Base-by-base conservation (phyloP, 2,888 invertebrate species). In the Melanargia galathea region DNA sequence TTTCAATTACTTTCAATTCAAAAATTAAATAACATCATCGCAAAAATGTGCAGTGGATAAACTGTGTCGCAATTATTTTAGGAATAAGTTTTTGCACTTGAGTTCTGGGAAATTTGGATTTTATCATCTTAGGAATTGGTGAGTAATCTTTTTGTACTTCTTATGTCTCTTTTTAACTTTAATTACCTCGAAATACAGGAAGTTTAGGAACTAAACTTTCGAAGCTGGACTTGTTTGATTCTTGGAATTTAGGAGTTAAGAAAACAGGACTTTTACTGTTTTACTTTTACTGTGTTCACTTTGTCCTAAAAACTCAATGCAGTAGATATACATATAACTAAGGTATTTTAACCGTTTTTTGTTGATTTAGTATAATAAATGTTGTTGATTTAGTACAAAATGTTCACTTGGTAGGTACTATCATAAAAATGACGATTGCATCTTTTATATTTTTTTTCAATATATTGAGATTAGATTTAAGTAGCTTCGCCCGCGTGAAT, bases 21-120 rank as follows among this genome's bases (percentile, higher is more conserved):
- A 46, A 46, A 43, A 22, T 16, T 35, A 55, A 61, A 38, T n/a
- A 56, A 45, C 35, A 18, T 5, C 60, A 13, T 57, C 46, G 67
- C 52, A 48, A 72, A 70, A 54, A 64, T 77, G 84, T 86, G 84
- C 63, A 69, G 83, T 87, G 71, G 74, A 74, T 63, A 77, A 81
- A 80, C 80, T 81, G 82, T 85, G 82, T 66, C 69, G 65, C 66
- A 71, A 70, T 70, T 70, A 70, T 71, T 66, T 72, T 66, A 71
- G 62, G 43, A 65, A 70, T 69, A 75, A 74, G 75, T 79, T 75
- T 78, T 79, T 77, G 75, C 78, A 78, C 77, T 80, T 77, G 75
- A 82, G 80, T 86, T 86, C 86, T 84, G 77, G 82, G 87, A 87
- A 89, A 84, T 82, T 86, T 82, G 87, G 87, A 84, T 86, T 81